Base-by-base conservation (phyloP, 2,113 vertebrate genomes). In the Maccullochella peelii region DNA sequence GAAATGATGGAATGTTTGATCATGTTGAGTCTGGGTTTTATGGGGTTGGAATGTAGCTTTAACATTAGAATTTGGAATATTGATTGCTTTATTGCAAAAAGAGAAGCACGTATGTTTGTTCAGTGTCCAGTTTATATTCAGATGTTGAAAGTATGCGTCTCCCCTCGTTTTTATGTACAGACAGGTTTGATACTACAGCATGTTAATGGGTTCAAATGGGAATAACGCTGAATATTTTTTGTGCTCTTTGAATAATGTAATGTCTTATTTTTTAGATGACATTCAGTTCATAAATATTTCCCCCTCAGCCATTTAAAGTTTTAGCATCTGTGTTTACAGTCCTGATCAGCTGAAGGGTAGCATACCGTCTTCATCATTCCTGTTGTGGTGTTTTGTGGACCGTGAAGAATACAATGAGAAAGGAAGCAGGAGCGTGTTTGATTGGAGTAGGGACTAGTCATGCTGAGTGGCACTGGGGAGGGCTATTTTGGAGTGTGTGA, bases 201-300 rank as follows among this genome's bases (percentile, higher is more conserved):
- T 61, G 44, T 68, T 71, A 79, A 86, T 76, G 84, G 62, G 42
- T 86, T 77, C 57, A 79, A 66, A 75, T 65, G 76, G 59, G 71
- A 83, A 73, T 78, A 85, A 77, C 83, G 47, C 33, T 0, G 21
- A 40, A 14, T 44, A 82, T 77, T 72, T 74, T 72, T 61, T 52
- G 25, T 84, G 62, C 61, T 57, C 42, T 79, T 49, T 91, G 59
- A 91, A 93, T 94, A 93, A 93, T 93, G 77, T 71, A 92, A 74
- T 62, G 30, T 89, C 66, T 92, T 86, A 79, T 87, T 86, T 93
- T 89, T 85, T 61, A 85, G 79, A 54, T 86, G 85, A 89, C 90
- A 82, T 81, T 88, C 65, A 86, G 76, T 78, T 92, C 82, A 92
- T 92, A 82, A 93, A 93, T 93, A 87, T 93, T 89, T 90, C 65